Percentiles rank a stretch among this genome's conserved stretches.
Evolutionary conservation across 1,140 invertebrate genomes (phyloP).

Genomic region (Cryptotermes secundus): DNA sequence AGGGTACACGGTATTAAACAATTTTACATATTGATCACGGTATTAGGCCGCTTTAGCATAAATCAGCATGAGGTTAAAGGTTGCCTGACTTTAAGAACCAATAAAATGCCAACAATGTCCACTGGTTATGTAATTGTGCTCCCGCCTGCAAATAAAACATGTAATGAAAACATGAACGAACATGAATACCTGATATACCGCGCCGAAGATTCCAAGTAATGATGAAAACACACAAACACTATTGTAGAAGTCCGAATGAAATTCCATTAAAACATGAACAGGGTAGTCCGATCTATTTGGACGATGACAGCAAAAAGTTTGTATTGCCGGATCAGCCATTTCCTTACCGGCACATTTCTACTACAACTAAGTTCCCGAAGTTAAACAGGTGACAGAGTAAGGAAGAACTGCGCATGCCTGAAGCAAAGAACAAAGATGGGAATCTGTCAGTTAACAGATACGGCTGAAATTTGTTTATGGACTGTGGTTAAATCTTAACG

Average conservation of each 20-base stretch:
- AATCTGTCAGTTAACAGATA: not conserved
- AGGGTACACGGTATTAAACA: too few relatives aligned
- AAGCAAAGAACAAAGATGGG: not conserved
- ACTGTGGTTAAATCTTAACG: not conserved
- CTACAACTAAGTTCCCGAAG: not conserved
- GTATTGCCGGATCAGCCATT: slow-evolving; percentile 78
- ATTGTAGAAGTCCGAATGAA: slow-evolving; percentile 70
- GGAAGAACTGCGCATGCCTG: not conserved
- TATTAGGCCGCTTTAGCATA: too few relatives aligned
- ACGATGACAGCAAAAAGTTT: slow-evolving; percentile 75
- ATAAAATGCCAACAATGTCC: too few relatives aligned
- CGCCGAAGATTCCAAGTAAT: slow-evolving; percentile 67
- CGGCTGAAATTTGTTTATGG: not conserved
- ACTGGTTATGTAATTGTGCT: too few relatives aligned
- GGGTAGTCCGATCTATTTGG: slow-evolving; percentile 61
- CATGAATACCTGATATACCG: slow-evolving; percentile 66
- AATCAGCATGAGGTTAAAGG: too few relatives aligned
- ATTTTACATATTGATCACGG: too few relatives aligned
- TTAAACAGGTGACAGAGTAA: not conserved
- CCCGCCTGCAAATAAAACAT: too few relatives aligned
- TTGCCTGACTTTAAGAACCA: too few relatives aligned
- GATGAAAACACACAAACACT: slow-evolving; percentile 70
- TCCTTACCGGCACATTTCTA: not conserved
- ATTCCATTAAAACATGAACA: slow-evolving; percentile 63
- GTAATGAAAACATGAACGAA: too few relatives aligned